phyloP scores from a whole-genome alignment of 1,140 invertebrate species.

The Drosophila takahashii region DNA sequence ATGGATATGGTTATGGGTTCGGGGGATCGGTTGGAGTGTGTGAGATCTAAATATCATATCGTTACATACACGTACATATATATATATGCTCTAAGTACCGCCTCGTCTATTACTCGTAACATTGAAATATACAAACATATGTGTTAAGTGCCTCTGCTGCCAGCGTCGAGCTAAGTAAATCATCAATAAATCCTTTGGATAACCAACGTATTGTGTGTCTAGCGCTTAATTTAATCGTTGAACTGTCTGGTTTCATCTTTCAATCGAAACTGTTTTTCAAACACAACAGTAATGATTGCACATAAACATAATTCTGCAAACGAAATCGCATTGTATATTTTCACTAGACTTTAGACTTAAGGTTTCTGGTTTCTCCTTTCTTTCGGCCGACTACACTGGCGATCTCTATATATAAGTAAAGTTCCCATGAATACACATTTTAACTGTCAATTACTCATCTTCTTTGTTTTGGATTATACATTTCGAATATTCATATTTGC shows the following conservation, averaged over 20 bases:
- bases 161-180: slow-evolving; percentile 31
- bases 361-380: slow-evolving; percentile 14
- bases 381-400: slow-evolving; percentile 3
- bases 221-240: slow-evolving; percentile 82
- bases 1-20: not conserved
- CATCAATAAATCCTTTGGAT: slow-evolving; percentile 45
- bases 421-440: slow-evolving; percentile 46
- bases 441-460: slow-evolving; percentile 30
- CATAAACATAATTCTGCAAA: slow-evolving; percentile 32
- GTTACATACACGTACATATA: slow-evolving; percentile 54
- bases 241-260: slow-evolving; percentile 58
- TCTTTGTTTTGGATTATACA: slow-evolving; percentile 67
- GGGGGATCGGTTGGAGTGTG: slow-evolving; percentile 20
- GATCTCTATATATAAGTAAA: slow-evolving; percentile 24
- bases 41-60: slow-evolving; percentile 56
- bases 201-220: slow-evolving; percentile 69
- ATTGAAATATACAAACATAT: slow-evolving; percentile 73
- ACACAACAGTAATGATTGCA: slow-evolving; percentile 38
- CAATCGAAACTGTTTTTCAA: slow-evolving; percentile 33
- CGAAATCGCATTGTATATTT: slow-evolving; percentile 40
- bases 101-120: slow-evolving; percentile 60
- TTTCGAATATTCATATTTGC: slow-evolving; percentile 62
- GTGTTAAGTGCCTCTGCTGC: slow-evolving; percentile 32
- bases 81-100: slow-evolving; percentile 36
- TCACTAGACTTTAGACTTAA: slow-evolving; percentile 42